These are phyloP conservation scores for Megamerina dolium DNA, from an alignment of 2,888 invertebrate genomes.

Conservation along the genomic window DNA sequence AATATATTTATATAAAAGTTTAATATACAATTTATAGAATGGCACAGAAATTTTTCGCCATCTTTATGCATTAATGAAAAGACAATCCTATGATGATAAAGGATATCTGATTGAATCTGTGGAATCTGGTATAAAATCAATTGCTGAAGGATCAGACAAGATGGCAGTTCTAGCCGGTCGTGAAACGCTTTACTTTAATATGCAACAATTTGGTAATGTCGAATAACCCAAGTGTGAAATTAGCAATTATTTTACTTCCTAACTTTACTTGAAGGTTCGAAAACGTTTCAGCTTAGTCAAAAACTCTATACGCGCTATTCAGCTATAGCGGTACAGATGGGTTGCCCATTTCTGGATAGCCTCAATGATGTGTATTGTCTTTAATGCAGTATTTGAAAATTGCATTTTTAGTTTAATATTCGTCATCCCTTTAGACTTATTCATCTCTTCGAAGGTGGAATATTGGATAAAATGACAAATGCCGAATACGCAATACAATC, in stretches of 20 bases:
- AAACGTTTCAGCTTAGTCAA: constrained; percentile 63
- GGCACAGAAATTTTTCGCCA: constrained; percentile 69
- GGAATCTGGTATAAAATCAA: constrained; percentile 63
- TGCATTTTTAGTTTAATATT: no score
- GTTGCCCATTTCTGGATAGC: constrained; percentile 68
- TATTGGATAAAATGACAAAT: constrained; percentile 69
- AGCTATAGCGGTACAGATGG: constrained; percentile 69
- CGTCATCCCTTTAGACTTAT: constrained; percentile 53
- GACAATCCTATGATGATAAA: constrained; percentile 46
- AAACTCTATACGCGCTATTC: constrained; percentile 73
- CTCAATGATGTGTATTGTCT: constrained; percentile 62
- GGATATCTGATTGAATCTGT: constrained; percentile 63
- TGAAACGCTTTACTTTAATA: constrained; percentile 70
- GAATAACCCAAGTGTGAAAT: no score
- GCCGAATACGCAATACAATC: constrained; percentile 68
- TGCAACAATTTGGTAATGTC: constrained; percentile 67
- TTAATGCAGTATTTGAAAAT: background rate
- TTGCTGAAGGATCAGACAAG: constrained; percentile 55
- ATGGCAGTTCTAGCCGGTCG: constrained; percentile 66
- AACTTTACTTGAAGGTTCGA: constrained; percentile 29
- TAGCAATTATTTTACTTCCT: background rate
- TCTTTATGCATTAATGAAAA: constrained; percentile 62
- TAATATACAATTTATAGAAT: constrained; percentile 51
- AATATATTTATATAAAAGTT: background rate
- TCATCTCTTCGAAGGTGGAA: constrained; percentile 70